phyloP scores from a whole-genome alignment of 1,140 invertebrate genomes.

The Eciton burchellii region DNA sequence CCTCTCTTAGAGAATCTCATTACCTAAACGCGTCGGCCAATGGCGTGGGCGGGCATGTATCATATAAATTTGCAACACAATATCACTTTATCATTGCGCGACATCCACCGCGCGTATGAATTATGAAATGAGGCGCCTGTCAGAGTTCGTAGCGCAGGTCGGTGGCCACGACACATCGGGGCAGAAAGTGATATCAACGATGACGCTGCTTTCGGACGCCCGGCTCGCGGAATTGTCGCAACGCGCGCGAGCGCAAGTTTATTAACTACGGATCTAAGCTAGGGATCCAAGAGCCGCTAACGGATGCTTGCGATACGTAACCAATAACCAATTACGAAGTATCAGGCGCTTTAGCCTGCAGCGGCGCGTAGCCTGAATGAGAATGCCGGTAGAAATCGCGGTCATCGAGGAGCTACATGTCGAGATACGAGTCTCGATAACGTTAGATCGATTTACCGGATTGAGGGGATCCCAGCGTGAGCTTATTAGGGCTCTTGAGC shows the following conservation, averaged over 20 bases:
- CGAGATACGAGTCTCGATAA: neutral
- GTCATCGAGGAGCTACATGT: neutral
- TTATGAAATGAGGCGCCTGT: conserved; percentile 61
- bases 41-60: conserved; percentile 42
- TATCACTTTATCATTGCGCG: conserved; percentile 73
- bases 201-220: conserved; percentile 55
- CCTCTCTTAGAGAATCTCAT: conserved; percentile 73
- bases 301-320: conserved; percentile 30
- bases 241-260: neutral
- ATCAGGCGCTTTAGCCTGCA: neutral
- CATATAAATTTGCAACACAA: conserved; percentile 76
- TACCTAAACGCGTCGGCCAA: conserved; percentile 67
- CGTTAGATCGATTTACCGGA: neutral
- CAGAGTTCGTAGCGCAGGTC: conserved; percentile 47
- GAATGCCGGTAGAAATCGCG: neutral
- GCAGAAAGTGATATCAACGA: conserved; percentile 67
- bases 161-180: conserved; percentile 35
- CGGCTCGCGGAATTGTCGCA: conserved; percentile 55
- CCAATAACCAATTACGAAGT: conserved; percentile 45
- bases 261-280: conserved; percentile 6
- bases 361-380: neutral
- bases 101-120: conserved; percentile 63
- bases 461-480: neutral
- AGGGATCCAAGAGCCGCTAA: conserved; percentile 15
- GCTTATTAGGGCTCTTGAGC: neutral